Evolutionary conservation across 2,113 vertebrate species (phyloP).

Genomic region (Lepidothrix coronata): DNA sequence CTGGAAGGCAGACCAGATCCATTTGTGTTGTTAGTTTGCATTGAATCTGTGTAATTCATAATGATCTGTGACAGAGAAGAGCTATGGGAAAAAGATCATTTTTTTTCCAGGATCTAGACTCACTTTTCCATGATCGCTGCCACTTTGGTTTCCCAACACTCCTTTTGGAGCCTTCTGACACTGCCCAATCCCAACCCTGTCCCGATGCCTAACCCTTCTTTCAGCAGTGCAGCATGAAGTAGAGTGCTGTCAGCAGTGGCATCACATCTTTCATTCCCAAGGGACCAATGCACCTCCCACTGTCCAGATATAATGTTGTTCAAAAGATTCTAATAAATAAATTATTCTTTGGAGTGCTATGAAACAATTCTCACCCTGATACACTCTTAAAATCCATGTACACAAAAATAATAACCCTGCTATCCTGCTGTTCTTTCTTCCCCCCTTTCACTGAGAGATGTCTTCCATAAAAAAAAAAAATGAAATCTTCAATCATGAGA

Average conservation of each 20-base stretch:
- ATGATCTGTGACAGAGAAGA: neutral
- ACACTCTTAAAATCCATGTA: neutral
- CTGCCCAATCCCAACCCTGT: neutral
- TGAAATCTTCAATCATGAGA: neutral
- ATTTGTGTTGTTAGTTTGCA: neutral
- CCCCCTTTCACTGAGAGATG: neutral
- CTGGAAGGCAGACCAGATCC: neutral
- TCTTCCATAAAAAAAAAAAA: neutral
- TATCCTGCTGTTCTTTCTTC: neutral
- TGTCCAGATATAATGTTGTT: neutral
- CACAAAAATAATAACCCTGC: fast-evolving
- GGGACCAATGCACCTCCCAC: fast-evolving
- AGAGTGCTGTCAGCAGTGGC: fast-evolving
- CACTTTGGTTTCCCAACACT: neutral
- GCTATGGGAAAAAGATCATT: neutral
- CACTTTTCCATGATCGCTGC: neutral
- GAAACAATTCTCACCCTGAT: neutral
- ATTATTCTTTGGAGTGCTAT: neutral
- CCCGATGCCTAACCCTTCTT: too few species aligned
- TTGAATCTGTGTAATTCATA: fast-evolving
- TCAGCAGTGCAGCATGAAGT: neutral
- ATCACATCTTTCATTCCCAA: neutral
- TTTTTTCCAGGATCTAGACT: neutral
- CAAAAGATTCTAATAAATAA: neutral
- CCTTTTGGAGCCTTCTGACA: neutral